These are phyloP conservation scores for Theocolax elegans DNA, from an alignment of 1,140 invertebrate genomes.

Conservation along the genomic window DNA sequence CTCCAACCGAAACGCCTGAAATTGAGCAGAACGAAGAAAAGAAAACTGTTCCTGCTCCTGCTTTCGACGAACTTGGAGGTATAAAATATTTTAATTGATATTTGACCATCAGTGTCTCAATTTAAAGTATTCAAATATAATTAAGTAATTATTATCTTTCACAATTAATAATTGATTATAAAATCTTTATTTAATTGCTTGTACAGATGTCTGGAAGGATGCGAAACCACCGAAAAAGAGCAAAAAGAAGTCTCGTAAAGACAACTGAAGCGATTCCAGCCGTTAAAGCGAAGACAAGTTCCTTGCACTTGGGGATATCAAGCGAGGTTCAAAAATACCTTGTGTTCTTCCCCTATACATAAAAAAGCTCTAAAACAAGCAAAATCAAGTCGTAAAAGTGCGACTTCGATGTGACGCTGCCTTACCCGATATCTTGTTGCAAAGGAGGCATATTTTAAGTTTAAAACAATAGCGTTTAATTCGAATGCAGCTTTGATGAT, in stretches of 20 bases:
- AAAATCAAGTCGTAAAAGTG: constrained; percentile 14
- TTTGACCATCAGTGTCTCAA: too few relatives aligned
- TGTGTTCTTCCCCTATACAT: constrained; percentile 15
- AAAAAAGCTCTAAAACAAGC: constrained; percentile 6
- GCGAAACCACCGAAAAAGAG: constrained; percentile 74
- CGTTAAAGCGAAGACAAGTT: constrained; percentile 38
- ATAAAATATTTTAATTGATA: too few relatives aligned
- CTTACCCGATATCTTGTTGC: constrained; percentile 11
- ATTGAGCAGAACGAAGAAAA: constrained; percentile 56
- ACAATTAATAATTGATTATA: too few relatives aligned
- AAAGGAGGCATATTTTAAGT: constrained; percentile 8
- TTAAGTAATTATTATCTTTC: too few relatives aligned
- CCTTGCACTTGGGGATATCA: constrained; percentile 36
- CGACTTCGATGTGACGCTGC: constrained; percentile 19
- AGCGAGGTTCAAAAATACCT: background rate
- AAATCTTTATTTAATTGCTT: too few relatives aligned
- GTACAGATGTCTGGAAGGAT: constrained; percentile 74
- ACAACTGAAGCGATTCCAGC: constrained; percentile 67
- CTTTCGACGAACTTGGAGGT: constrained; percentile 79
- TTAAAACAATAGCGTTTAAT: background rate
- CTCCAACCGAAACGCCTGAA: constrained; percentile 42
- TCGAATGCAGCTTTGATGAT: constrained; percentile 1
- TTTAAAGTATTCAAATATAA: too few relatives aligned
- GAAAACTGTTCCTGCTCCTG: constrained; percentile 59
- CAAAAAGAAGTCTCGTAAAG: constrained; percentile 77